These are phyloP conservation scores for Helicoverpa assulta DNA, from an alignment of 2,888 invertebrate species.

Conservation along the genomic window DNA sequence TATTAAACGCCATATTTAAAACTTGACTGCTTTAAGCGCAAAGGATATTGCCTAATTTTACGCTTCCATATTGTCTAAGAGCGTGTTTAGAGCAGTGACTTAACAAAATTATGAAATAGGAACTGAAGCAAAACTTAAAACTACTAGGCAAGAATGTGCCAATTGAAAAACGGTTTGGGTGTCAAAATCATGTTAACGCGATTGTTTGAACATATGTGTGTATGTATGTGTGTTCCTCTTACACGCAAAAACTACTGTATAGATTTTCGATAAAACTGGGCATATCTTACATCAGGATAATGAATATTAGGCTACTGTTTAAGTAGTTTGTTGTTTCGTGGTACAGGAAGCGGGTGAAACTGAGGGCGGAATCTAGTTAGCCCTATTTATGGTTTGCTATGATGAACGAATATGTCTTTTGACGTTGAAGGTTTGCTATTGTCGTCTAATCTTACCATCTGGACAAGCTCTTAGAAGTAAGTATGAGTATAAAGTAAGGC, in stretches of 20 bases:
- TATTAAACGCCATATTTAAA: constrained; percentile 52
- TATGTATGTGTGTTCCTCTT: too few species aligned
- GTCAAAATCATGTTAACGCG: too few species aligned
- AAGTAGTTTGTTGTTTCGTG: too few species aligned
- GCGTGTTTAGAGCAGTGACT: constrained; percentile 5
- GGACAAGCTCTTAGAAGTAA: not conserved
- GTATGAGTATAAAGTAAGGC: not conserved
- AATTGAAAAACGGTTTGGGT: constrained; percentile 12
- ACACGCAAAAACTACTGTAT: too few species aligned
- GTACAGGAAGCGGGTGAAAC: too few species aligned
- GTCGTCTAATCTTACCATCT: not conserved
- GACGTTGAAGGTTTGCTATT: constrained; percentile 55
- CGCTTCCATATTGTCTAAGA: constrained; percentile 73
- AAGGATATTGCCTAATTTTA: constrained; percentile 61
- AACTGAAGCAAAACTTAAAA: not conserved
- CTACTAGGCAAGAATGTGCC: not conserved
- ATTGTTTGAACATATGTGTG: too few species aligned
- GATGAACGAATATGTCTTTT: constrained; percentile 3
- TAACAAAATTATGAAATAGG: too few species aligned
- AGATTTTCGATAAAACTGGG: too few species aligned
- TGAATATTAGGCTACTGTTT: too few species aligned
- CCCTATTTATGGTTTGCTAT: not conserved
- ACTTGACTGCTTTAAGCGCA: constrained; percentile 56
- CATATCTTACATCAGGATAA: too few species aligned
- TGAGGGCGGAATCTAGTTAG: too few species aligned